Evolutionary conservation across 2,113 vertebrate genomes (phyloP), one percentile per base, ranked within the genome.

Genomic region (Sander lucioperca): DNA sequence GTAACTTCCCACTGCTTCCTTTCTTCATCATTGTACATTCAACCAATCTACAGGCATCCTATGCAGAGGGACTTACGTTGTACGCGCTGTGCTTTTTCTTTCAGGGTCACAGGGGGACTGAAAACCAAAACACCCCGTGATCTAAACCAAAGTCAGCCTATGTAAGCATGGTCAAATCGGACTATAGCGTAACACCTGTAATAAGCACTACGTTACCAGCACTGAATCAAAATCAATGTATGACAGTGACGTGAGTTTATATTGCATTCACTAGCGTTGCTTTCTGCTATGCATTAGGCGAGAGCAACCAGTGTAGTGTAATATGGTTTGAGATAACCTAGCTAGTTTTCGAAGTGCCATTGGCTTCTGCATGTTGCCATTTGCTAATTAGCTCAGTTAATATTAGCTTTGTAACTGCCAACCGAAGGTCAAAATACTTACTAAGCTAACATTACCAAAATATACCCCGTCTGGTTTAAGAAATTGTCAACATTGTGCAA

Each of bases 351-450:
- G 3, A 59, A n/a, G 33, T 54, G 78, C 14, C 54, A 77, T 6
- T 23, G 7, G 72, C n/a, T 43, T 33, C 36, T 19, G 43, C n/a
- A 33, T 50, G 45, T 72, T 54, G 18, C 64, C 27, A n/a, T 36
- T 39, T 56, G 53, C 65, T 56, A 33, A 65, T 61, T 81, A 86
- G 79, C 87, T 10, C 30, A 30, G 73, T 82, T 84, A 81, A 77
- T 65, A 45, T 79, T 84, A 86, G 82, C 87, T 67, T 45, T 56
- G 3, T 16, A 50, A 21, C 25, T 36, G 39, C 27, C 8, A 82
- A 61, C 13, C 68, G 78, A 86, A 92, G 86, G 87, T 93, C 91
- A 77, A 13, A 33, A 67, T 62, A 74, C 23, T 58, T 5, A 11
- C 33, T 10, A 27, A 65, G 19, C 45, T n/a, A 43, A 43, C 39